phyloP scores from a whole-genome alignment of 2,113 vertebrate species.

The Rousettus leschenaultii region DNA sequence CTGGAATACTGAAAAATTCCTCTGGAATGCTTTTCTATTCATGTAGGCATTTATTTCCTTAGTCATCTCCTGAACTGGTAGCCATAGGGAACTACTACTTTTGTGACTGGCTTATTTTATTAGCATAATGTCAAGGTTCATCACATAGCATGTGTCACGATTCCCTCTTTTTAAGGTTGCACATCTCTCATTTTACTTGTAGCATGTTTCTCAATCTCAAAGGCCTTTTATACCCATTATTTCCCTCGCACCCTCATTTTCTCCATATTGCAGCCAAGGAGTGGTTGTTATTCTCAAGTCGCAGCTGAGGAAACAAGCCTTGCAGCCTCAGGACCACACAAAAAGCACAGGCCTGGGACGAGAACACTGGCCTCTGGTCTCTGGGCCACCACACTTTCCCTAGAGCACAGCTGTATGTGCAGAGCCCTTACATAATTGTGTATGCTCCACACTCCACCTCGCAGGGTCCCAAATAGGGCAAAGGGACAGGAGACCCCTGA shows the following conservation, averaged over 20 bases:
- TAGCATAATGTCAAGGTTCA: not conserved
- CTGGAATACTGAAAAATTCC: not conserved
- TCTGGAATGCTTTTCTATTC: not conserved
- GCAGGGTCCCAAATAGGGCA: no score
- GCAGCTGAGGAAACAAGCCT: slow-evolving; percentile 14
- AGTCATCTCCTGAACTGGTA: not conserved
- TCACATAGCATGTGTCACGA: no score
- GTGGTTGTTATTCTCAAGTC: not conserved
- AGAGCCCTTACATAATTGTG: not conserved
- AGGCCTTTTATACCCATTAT: not conserved
- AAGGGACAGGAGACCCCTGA: not conserved
- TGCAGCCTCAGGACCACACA: not conserved
- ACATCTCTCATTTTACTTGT: not conserved
- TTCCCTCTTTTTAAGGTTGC: not conserved
- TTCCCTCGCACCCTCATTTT: not conserved
- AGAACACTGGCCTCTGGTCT: not conserved
- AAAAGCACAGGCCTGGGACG: not conserved
- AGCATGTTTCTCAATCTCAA: not conserved
- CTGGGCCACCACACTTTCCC: fast-evolving
- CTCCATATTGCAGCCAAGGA: not conserved
- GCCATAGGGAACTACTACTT: not conserved
- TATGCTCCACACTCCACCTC: not conserved
- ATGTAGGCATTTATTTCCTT: not conserved
- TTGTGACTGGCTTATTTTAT: not conserved
- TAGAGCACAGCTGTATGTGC: not conserved